A percentile compares a stretch with the other conserved stretches of the same genome.
phyloP scores from a whole-genome alignment of 1,140 invertebrate genomes.

The Euura lappo region DNA sequence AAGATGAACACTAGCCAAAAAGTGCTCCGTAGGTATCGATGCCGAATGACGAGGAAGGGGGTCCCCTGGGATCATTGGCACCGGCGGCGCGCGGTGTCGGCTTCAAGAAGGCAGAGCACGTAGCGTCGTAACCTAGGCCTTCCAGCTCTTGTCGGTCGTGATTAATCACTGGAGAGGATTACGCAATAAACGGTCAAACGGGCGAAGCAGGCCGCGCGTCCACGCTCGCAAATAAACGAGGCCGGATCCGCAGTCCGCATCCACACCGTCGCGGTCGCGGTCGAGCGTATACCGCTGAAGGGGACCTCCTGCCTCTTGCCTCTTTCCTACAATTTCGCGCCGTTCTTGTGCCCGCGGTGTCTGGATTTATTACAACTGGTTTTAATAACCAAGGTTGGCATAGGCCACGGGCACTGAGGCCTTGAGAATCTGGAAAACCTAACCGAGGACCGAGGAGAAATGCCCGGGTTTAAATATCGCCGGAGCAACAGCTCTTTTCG shows the following conservation, averaged over 20 bases:
- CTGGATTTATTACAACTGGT: not conserved
- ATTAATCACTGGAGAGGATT: slow-evolving; percentile 12
- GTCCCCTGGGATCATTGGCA: slow-evolving; percentile 6
- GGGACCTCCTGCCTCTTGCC: not conserved
- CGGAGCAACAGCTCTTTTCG: not conserved
- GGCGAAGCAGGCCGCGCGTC: not conserved
- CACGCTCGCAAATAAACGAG: slow-evolving; percentile 6
- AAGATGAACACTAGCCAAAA: not conserved
- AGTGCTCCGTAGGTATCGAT: not conserved
- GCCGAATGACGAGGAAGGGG: not conserved
- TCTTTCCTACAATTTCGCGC: not conserved
- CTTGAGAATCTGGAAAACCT: not conserved
- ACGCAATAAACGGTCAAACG: slow-evolving; percentile 11
- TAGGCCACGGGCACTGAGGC: not conserved
- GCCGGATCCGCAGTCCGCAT: not conserved
- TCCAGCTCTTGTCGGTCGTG: slow-evolving; percentile 9
- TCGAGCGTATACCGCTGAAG: not conserved
- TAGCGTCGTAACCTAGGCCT: slow-evolving; percentile 11
- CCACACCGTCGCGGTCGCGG: not conserved
- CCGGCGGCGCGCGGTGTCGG: slow-evolving; percentile 8
- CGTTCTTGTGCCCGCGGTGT: not conserved
- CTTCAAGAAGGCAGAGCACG: slow-evolving; percentile 1
- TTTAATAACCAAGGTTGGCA: not conserved
- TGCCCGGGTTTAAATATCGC: not conserved
- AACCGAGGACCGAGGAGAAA: not conserved